Conservation (phyloP, 2,888 invertebrate species). For the Agrilus biguttatus region DNA sequence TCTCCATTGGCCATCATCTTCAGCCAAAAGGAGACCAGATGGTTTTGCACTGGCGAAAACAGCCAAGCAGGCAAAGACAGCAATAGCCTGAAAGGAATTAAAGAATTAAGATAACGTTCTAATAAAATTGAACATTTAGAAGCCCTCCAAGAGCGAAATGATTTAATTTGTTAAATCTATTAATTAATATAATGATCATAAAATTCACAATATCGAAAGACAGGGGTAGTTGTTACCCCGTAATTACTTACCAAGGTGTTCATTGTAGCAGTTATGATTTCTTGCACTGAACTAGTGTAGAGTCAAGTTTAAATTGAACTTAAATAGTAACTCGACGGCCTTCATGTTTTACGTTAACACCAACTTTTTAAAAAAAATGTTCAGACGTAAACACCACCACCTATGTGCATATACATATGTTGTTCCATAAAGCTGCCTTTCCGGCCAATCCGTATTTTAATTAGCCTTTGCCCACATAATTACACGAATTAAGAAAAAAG, state of each 20-base stretch:
- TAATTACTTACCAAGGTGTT: conserved; percentile 14
- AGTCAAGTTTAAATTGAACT: not conserved
- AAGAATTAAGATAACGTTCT: not conserved
- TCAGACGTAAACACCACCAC: too few species aligned
- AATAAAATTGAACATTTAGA: not conserved
- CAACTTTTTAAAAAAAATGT: too few species aligned
- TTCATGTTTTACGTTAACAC: too few species aligned
- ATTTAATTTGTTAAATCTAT: not conserved
- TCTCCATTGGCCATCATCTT: conserved; percentile 9
- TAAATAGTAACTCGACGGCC: too few species aligned
- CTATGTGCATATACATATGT: too few species aligned
- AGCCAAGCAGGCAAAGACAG: conserved; percentile 14
- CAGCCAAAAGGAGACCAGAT: conserved; percentile 7
- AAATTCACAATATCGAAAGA: too few species aligned
- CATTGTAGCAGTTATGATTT: conserved; percentile 10
- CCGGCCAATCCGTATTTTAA: too few species aligned
- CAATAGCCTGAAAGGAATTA: conserved; percentile 10
- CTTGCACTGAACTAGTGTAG: not conserved
- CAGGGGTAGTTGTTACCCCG: too few species aligned
- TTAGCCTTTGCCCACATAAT: too few species aligned
- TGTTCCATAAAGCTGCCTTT: too few species aligned
- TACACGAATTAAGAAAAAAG: too few species aligned
- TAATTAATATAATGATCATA: not conserved
- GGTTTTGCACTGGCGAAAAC: conserved; percentile 12
- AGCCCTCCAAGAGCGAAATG: not conserved